phyloP scores from a whole-genome alignment of 2,888 invertebrate species.

The Entomobrya proxima region DNA sequence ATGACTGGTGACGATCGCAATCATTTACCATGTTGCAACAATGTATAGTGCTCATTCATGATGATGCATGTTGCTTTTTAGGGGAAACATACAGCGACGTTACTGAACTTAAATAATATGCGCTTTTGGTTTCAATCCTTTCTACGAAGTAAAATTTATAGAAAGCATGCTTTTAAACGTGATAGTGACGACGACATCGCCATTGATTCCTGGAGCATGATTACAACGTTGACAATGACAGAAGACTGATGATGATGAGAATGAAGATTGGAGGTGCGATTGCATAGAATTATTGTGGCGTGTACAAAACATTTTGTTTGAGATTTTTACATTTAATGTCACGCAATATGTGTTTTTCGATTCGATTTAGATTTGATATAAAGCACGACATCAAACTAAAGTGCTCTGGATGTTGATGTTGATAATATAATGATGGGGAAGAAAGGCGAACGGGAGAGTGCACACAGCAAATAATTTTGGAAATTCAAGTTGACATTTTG shows the following conservation, averaged over 20 bases:
- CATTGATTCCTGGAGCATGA: not conserved
- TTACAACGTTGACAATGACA: slow-evolving; percentile 39
- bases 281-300: slow-evolving; percentile 25
- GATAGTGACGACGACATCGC: not conserved
- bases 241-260: slow-evolving; percentile 57
- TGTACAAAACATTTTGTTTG: slow-evolving; percentile 3
- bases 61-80: not conserved
- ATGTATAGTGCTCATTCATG: not conserved
- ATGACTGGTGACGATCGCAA: slow-evolving; percentile 2
- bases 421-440: slow-evolving; percentile 11
- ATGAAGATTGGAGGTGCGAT: slow-evolving; percentile 53
- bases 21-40: not conserved
- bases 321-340: slow-evolving; percentile 45
- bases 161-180: slow-evolving; percentile 1
- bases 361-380: slow-evolving; percentile 10
- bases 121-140: not conserved
- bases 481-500: slow-evolving; percentile 58
- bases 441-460: not conserved
- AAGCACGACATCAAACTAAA: not conserved
- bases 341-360: slow-evolving; percentile 41
- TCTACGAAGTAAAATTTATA: not conserved
- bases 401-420: not conserved
- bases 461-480: slow-evolving; percentile 37
- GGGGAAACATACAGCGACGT: not conserved
- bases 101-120: not conserved